Base-by-base conservation (phyloP, 2,888 invertebrate species). In the Lasius fuliginosus region DNA sequence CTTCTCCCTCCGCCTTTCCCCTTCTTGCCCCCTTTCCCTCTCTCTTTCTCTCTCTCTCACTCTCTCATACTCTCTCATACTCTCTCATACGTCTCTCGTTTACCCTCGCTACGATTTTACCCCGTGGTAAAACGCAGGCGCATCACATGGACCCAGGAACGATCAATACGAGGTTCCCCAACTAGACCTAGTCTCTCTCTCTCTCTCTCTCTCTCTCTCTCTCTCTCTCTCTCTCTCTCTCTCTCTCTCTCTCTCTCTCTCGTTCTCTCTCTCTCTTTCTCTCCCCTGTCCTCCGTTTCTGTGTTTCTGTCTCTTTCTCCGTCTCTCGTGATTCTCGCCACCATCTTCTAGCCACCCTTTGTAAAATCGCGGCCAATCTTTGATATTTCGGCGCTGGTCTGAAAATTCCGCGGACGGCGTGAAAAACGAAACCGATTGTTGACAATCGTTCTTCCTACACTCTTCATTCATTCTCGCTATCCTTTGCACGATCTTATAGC, bases 111-210 rank as follows among this genome's bases (percentile, higher is more conserved):
- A 87, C 86, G 88, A 87, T 87, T 90, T 90, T 85, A 90, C 92
- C 93, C 92, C 86, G 89, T 86, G 83, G 90, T 90, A 90, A 90
- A 92, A 92, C 92, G 92, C 91, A 92, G 90, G 93, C 93, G 93
- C 94, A 93, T 93, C 94, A 94, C 94, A 94, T 94, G 94, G 94
- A 94, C 93, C 94, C 92, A 92, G 92, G 90, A 91, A 90, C 94
- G 94, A 94, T 94, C 94, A 94, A 94, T 94, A 94, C 94, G 90
- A 91, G 92, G 92, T 86, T 90, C 91, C 90, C 88, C 90, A 84
- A 88, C 89, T 76, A 88, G 86, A 85, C 86, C 85, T 83, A 84
- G 79, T 85, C 86, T 86, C 85, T 85, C 83, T 79, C 75, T 64
- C 58, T 77, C 83, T 74, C 75, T 69, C 30, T 23, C 27, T 40